A percentile compares a stretch with the other conserved stretches of the same genome.
Conservation (phyloP, 1,140 invertebrate genomes). For the Magallana ariakensis region DNA sequence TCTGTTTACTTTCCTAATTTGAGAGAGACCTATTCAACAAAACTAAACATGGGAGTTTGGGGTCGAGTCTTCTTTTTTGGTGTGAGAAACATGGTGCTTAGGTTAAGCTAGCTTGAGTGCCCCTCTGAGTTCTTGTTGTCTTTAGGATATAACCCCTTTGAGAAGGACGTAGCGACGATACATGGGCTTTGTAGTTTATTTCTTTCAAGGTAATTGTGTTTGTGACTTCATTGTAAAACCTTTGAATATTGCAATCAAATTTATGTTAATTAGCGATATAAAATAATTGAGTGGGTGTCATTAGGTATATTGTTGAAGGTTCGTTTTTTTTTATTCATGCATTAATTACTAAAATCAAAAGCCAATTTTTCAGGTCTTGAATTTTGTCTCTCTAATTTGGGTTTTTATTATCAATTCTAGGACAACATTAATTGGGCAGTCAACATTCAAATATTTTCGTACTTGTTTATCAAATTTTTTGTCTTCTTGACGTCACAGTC, state of each 20-base stretch:
- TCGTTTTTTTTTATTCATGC: too few relatives aligned
- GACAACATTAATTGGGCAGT: neutral
- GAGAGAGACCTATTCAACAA: neutral
- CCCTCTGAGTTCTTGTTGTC: too few relatives aligned
- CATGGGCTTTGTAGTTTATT: too few relatives aligned
- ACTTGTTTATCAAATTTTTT: slow-evolving; percentile 10
- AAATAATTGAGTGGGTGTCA: neutral
- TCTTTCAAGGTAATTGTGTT: too few relatives aligned
- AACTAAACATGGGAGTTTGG: slow-evolving; percentile 10
- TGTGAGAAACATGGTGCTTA: too few relatives aligned
- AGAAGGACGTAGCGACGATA: too few relatives aligned
- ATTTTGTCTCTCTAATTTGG: neutral
- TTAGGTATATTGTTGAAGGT: neutral
- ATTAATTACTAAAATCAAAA: neutral
- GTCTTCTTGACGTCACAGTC: slow-evolving; percentile 16
- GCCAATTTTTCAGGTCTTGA: neutral
- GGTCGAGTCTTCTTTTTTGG: neutral
- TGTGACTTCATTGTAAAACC: too few relatives aligned
- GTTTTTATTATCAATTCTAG: neutral
- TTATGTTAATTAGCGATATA: slow-evolving; percentile 9
- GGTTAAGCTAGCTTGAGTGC: too few relatives aligned
- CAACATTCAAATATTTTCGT: neutral
- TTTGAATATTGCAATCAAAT: neutral
- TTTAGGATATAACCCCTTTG: too few relatives aligned
- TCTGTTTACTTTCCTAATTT: slow-evolving; percentile 6